These are phyloP conservation scores for Allobates femoralis DNA, from an alignment of 2,797 vertebrate species.

Conservation along the genomic window DNA sequence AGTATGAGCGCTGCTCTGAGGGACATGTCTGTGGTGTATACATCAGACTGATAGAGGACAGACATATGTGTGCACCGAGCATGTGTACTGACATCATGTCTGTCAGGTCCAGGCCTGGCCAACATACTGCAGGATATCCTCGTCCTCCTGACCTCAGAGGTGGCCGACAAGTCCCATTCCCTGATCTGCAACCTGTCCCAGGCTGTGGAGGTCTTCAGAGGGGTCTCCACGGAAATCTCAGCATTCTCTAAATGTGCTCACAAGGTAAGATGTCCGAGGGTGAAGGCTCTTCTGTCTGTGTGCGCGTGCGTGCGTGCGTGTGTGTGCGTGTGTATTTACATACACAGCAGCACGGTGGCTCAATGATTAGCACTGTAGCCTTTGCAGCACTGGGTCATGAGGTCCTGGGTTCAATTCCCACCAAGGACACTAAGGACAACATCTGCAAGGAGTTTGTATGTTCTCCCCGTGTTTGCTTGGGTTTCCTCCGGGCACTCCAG, in stretches of 20 bases:
- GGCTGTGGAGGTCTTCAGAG: slow-evolving; percentile 69
- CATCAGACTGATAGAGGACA: background rate
- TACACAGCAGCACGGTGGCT: too few species aligned
- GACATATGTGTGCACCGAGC: background rate
- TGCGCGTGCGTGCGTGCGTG: too few species aligned
- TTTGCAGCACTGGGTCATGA: too few species aligned
- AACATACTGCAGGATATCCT: slow-evolving; percentile 73
- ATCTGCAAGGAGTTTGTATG: too few species aligned
- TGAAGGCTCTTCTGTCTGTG: background rate
- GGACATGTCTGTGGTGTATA: background rate
- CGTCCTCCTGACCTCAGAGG: slow-evolving; percentile 71
- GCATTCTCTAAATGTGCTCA: slow-evolving; percentile 74
- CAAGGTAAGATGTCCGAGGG: slow-evolving; percentile 70
- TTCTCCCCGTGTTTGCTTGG: too few species aligned
- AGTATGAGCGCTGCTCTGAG: background rate
- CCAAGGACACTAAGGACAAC: too few species aligned
- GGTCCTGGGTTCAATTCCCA: too few species aligned
- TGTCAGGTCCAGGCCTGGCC: slow-evolving; percentile 73
- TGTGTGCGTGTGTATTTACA: too few species aligned
- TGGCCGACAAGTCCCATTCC: slow-evolving; percentile 68
- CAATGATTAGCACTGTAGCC: too few species aligned
- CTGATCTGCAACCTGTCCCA: slow-evolving; percentile 74
- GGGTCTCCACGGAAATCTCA: slow-evolving; percentile 70
- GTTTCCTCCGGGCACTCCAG: too few species aligned
- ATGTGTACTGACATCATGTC: background rate